Percentiles rank a stretch among this genome's conserved stretches.
Conservation (phyloP, 2,797 vertebrate genomes). For the Phrynocephalus forsythii region DNA sequence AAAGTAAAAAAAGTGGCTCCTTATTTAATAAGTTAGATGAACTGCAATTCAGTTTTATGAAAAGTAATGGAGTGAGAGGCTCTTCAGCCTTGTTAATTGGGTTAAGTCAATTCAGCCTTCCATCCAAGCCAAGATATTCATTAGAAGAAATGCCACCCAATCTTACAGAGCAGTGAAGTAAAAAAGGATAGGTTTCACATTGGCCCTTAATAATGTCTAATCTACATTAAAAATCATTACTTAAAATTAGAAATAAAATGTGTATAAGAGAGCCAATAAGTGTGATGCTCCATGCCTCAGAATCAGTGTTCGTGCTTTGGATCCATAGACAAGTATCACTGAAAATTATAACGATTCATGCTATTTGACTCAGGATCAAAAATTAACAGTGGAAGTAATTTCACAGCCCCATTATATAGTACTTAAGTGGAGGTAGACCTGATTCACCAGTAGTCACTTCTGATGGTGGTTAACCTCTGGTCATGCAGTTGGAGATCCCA, state of each 20-base stretch:
- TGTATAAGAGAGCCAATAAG: slow-evolving; percentile 5
- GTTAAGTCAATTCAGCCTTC: slow-evolving; percentile 66
- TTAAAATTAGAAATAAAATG: slow-evolving; percentile 44
- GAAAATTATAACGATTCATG: not conserved
- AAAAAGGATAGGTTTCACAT: slow-evolving; percentile 45
- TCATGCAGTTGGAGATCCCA: too few species aligned
- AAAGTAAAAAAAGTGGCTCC: slow-evolving; percentile 25
- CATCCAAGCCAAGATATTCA: slow-evolving; percentile 52
- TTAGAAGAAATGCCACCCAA: slow-evolving; percentile 58
- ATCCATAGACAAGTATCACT: slow-evolving; percentile 8
- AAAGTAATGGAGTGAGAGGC: slow-evolving; percentile 58
- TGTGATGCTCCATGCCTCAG: slow-evolving; percentile 5
- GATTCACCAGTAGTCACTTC: not conserved
- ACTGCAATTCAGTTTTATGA: slow-evolving; percentile 54
- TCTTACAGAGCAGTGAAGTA: slow-evolving; percentile 39
- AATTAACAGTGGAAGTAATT: not conserved
- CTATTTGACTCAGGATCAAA: slow-evolving; percentile 8
- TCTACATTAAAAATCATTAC: slow-evolving; percentile 62
- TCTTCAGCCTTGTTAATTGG: slow-evolving; percentile 64
- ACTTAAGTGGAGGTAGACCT: not conserved
- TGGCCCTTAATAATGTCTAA: slow-evolving; percentile 56
- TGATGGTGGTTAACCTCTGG: not conserved
- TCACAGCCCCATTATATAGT: not conserved
- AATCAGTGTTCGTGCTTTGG: slow-evolving; percentile 19
- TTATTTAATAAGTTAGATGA: slow-evolving; percentile 63